Evolutionary conservation across 2,113 vertebrate species (phyloP).

Genomic region (Tetraodon nigroviridis): DNA sequence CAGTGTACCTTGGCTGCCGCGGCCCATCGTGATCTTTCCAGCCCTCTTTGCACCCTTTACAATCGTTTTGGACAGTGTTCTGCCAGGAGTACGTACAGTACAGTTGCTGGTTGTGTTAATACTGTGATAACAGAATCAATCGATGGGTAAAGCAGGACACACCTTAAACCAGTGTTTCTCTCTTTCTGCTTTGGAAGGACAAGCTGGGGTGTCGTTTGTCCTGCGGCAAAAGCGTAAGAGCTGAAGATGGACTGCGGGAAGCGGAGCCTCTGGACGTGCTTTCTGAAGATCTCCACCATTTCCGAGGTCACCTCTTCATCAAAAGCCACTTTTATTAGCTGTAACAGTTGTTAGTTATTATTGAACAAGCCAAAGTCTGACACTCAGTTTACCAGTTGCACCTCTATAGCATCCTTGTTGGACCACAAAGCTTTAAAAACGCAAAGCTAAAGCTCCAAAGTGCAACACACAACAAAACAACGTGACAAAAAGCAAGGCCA

Average conservation of each 20-base stretch:
- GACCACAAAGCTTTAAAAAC: slow-evolving; percentile 56
- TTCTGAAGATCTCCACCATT: slow-evolving; percentile 95
- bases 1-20: slow-evolving; percentile 83
- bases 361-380: slow-evolving; percentile 6
- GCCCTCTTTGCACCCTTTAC: slow-evolving; percentile 96
- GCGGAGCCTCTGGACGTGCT: slow-evolving; percentile 91
- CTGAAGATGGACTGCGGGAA: slow-evolving; percentile 94
- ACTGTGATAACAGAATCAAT: too few relatives aligned
- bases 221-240: slow-evolving; percentile 91
- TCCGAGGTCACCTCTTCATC: slow-evolving; percentile 96
- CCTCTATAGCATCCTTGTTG: slow-evolving; percentile 47
- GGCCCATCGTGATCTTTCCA: slow-evolving; percentile 96
- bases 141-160: slow-evolving; percentile 30
- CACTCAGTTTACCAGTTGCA: slow-evolving; percentile 35
- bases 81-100: slow-evolving; percentile 41
- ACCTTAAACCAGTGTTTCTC: slow-evolving; percentile 97
- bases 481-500: slow-evolving; percentile 5
- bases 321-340: slow-evolving; percentile 97
- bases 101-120: neutral
- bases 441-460: slow-evolving; percentile 48
- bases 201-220: slow-evolving; percentile 86
- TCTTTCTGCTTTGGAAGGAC: slow-evolving; percentile 96
- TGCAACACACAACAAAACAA: slow-evolving; percentile 37
- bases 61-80: slow-evolving; percentile 94
- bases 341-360: slow-evolving; percentile 18